Evolutionary conservation across 2,888 invertebrate species (phyloP).

Genomic region (Colostygia pectinataria): DNA sequence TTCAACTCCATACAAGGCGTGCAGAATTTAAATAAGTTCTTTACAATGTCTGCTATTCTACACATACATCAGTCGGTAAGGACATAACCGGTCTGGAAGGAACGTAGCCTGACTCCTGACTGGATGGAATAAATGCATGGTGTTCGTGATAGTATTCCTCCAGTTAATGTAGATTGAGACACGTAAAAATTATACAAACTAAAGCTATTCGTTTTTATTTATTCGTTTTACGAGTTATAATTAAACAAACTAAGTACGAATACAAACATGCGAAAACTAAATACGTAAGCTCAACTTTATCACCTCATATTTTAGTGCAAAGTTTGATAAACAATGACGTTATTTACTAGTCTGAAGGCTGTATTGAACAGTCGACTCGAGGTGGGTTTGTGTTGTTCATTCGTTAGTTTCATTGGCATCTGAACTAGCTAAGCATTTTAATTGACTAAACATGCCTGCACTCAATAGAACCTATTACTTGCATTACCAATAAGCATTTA

Average conservation of each 20-base stretch:
- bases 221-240: no score
- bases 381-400: neutral
- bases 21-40: slow-evolving; percentile 29
- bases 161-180: no score
- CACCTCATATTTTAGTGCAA: slow-evolving; percentile 4
- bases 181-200: no score
- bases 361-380: neutral
- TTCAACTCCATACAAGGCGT: slow-evolving; percentile 19
- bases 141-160: no score
- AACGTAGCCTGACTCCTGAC: slow-evolving; percentile 7
- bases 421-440: neutral
- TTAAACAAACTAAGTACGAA: no score
- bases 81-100: slow-evolving; percentile 31
- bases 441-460: no score
- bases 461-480: no score
- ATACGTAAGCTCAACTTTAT: neutral
- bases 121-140: neutral
- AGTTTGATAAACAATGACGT: slow-evolving; percentile 3
- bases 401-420: neutral
- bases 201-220: neutral
- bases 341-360: neutral
- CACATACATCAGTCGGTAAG: slow-evolving; percentile 28
- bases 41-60: slow-evolving; percentile 8
- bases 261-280: no score
- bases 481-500: no score